These are phyloP conservation scores for Vulpes ferrilata DNA, from an alignment of 2,113 vertebrate species.

Conservation along the genomic window DNA sequence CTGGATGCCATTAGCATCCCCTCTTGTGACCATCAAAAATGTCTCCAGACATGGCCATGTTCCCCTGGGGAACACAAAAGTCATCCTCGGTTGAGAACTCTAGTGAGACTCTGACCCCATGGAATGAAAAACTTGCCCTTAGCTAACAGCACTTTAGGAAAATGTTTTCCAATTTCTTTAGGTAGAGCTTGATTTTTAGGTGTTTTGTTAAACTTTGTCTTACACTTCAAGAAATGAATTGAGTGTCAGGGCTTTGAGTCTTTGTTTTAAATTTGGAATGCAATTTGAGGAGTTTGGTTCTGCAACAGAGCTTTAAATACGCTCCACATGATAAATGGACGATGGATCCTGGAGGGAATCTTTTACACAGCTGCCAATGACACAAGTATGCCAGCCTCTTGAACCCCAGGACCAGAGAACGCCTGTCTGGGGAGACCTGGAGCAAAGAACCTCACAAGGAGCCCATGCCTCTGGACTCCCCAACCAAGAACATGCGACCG, in stretches of 20 bases:
- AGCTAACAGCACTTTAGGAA: background rate
- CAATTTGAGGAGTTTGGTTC: background rate
- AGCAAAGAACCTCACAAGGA: too few species aligned
- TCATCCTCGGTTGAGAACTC: background rate
- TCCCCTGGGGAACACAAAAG: background rate
- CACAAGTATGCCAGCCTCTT: accelerated
- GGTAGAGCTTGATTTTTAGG: background rate
- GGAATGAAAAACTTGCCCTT: background rate
- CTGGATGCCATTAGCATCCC: background rate
- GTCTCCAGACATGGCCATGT: background rate
- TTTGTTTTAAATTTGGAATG: background rate
- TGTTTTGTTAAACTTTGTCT: background rate
- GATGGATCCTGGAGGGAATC: background rate
- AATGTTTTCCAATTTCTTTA: background rate
- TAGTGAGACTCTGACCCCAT: background rate
- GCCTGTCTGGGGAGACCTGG: background rate
- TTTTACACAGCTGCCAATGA: background rate
- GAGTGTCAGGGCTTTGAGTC: background rate
- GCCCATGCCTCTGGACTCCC: accelerated
- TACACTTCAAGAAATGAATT: background rate
- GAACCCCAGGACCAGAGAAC: background rate
- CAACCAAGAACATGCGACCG: accelerated
- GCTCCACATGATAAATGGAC: accelerated
- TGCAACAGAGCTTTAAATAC: background rate
- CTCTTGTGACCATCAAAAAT: background rate